Base-by-base conservation (phyloP, 2,113 vertebrate genomes). In the Loxodonta africana region DNA sequence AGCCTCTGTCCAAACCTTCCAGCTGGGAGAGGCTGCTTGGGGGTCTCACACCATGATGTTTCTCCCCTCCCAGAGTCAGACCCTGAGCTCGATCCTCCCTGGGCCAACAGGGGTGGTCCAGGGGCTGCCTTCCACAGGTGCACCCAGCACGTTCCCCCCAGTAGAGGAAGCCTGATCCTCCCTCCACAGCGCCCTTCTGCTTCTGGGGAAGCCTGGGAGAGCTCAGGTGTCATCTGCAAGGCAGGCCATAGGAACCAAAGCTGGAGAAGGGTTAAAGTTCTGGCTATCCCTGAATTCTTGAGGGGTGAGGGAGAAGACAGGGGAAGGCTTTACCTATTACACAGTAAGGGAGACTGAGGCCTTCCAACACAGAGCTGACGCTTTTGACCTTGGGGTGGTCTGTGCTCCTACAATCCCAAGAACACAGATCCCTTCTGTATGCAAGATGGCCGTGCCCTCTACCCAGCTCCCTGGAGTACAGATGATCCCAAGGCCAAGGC, bases 401-500 rank as follows among this genome's bases (percentile, higher is more conserved):
- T 77, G 44, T 51, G 82, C 83, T 76, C 78, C 73, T 41, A 28
- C 11, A 65, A 62, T 8, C 11, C 11, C 9, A 23, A 62, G 92
- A 30, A 83, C 30, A 23, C 21, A 33, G 69, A 23, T 18, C 23
- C 15, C 23, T 46, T 78, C 8, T 17, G 46, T 2, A 1, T 0
- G 25, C 21, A 28, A 60, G 88, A 60, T 1, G 30, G n/a, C 28
- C 33, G 20, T 2, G 62, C 4, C 33, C 46, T 86, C 1, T 15
- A 25, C 4, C 23, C 51, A 1, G 21, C n/a, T 30, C 30, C 37
- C 1, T n/a, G 30, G 0, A 4, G 23, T 5, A 11, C 2, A 3
- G 18, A 23, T 0, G 2, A 7, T 2, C 25, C 51, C 5, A 1
- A 9, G 44, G 53, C 10, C 26, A 17, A 1, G 48, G 44, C 18